Base-by-base conservation (phyloP, 2,797 vertebrate genomes). In the Sebastes matsubarae region DNA sequence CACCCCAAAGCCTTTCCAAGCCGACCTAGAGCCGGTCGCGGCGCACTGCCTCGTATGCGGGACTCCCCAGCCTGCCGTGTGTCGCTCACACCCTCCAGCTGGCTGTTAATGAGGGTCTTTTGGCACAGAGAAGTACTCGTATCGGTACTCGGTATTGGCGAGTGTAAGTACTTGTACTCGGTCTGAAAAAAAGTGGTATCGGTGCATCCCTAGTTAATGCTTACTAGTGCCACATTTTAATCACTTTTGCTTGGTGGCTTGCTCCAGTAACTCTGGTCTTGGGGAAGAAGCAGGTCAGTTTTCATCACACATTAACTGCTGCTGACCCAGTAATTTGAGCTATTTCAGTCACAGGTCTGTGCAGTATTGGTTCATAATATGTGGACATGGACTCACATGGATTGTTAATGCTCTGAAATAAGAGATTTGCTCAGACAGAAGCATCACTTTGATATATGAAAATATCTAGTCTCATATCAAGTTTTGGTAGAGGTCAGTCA, bases 281-380 rank as follows among this genome's bases (percentile, higher is more conserved):
- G 14, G 13, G 38, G 32, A 55, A 34, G 69, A 77, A 61, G 22
- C 72, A 52, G 60, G 73, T 70, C 67, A 80, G 29, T 75, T 59
- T 68, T 30, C 12, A 61, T 66, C 34, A 76, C 75, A 72, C 14
- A 68, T 32, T 10, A 72, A 64, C 32, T 16, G 52, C 54, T 25
- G 32, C 38, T 63, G 71, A 58, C 74, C 57, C 30, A 34, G 24
- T 55, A 58, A 57, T 58, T 8, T 8, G 2, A 25, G 68, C 60
- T 70, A 68, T 82, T 80, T 80, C 34, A 55, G 80, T 70, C 66
- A 25, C 6, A 24, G 29, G 46, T 79, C 38, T 36, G 24, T 22
- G 27, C 22, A 57, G 34, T 9, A 5, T 10, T 46, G 8, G 13
- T 25, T 50, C 25, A 60, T 29, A 42, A 64, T 36, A 52, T 22